Conservation (phyloP, 2,888 invertebrate genomes). For the Epistrophe eligans region DNA sequence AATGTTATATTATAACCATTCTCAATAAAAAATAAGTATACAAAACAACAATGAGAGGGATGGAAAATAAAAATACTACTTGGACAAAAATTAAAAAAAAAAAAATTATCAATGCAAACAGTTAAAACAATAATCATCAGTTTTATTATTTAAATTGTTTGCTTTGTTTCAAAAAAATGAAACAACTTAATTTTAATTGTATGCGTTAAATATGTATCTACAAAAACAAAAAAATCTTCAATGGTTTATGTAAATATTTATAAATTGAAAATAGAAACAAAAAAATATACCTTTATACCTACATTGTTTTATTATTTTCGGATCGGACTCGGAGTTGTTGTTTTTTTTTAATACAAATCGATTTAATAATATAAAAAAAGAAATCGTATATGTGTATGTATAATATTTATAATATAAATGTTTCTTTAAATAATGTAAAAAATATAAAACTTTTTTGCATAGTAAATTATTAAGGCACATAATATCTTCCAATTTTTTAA, state of each 20-base stretch:
- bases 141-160: slow-evolving; percentile 24
- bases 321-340: slow-evolving; percentile 48
- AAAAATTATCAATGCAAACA: slow-evolving; percentile 33
- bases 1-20: slow-evolving; percentile 50
- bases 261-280: slow-evolving; percentile 39
- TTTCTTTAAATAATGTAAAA: slow-evolving; percentile 53
- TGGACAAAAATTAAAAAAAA: slow-evolving; percentile 24
- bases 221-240: slow-evolving; percentile 38
- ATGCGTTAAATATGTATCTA: slow-evolving; percentile 53
- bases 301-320: slow-evolving; percentile 13
- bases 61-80: slow-evolving; percentile 36
- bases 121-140: slow-evolving; percentile 10
- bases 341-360: slow-evolving; percentile 24
- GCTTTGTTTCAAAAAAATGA: slow-evolving; percentile 37
- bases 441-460: slow-evolving; percentile 48
- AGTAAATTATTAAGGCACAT: slow-evolving; percentile 75
- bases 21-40: slow-evolving; percentile 43
- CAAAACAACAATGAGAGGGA: slow-evolving; percentile 7
- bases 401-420: slow-evolving; percentile 54
- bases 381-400: slow-evolving; percentile 12
- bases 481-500: slow-evolving; percentile 71
- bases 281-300: slow-evolving; percentile 1
- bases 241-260: slow-evolving; percentile 31
- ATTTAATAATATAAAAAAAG: slow-evolving; percentile 45
- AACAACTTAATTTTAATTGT: slow-evolving; percentile 49